Conservation (phyloP, 1,140 invertebrate species). For the Teleopsis dalmanni region DNA sequence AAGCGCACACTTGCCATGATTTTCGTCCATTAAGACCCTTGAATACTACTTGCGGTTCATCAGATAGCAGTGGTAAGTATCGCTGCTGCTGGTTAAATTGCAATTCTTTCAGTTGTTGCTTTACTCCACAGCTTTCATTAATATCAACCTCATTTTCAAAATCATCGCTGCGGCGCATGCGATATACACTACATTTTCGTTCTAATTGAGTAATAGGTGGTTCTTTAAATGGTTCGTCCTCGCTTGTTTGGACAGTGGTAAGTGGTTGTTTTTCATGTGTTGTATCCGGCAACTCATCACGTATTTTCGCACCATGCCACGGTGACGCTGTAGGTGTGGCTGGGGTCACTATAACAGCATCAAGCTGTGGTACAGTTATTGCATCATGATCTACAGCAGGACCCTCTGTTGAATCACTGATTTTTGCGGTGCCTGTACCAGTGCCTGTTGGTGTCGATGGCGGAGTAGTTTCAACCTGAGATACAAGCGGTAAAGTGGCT, state of each 20-base stretch:
- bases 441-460: constrained; percentile 29
- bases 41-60: constrained; percentile 36
- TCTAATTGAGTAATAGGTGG: constrained; percentile 32
- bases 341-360: constrained; percentile 43
- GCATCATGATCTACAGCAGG: background rate
- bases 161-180: constrained; percentile 36
- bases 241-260: constrained; percentile 12
- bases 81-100: constrained; percentile 33
- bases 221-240: constrained; percentile 20
- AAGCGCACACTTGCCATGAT: constrained; percentile 36
- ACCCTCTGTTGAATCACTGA: constrained; percentile 16
- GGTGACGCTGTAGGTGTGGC: constrained; percentile 44
- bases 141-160: constrained; percentile 21
- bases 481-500: constrained; percentile 37
- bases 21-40: constrained; percentile 33
- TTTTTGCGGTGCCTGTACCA: constrained; percentile 29
- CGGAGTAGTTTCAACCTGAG: constrained; percentile 35
- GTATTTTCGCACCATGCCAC: constrained; percentile 29
- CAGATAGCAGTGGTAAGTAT: constrained; percentile 35
- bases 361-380: constrained; percentile 26
- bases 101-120: constrained; percentile 34
- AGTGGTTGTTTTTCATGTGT: constrained; percentile 26
- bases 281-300: constrained; percentile 19
- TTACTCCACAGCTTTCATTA: constrained; percentile 4
- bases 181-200: constrained; percentile 43